A percentile compares a stretch with the other conserved stretches of the same genome.
Evolutionary conservation across 2,888 invertebrate genomes (phyloP).

Genomic region (Druceiella hillmani): DNA sequence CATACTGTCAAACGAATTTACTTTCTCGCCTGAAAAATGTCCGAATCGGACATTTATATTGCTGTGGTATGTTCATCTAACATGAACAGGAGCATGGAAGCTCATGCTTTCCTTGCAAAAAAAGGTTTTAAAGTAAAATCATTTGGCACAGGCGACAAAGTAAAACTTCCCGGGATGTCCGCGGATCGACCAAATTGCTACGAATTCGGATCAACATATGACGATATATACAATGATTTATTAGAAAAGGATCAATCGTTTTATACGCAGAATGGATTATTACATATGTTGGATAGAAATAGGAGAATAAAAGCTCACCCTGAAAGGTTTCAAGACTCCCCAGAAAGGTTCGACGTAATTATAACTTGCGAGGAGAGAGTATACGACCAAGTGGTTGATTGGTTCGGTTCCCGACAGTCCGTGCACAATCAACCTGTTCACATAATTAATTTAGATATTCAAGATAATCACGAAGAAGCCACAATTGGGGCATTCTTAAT

Average conservation of each 20-base stretch:
- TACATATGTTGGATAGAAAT: conserved; percentile 98
- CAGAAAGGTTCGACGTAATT: conserved; percentile 90
- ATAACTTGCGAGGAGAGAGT: conserved; percentile 98
- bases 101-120: conserved; percentile 94
- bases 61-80: conserved; percentile 99
- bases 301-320: conserved; percentile 90
- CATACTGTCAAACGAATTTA: too few relatives aligned
- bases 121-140: conserved; percentile 95
- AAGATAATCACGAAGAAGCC: conserved; percentile 99
- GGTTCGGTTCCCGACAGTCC: conserved; percentile 77
- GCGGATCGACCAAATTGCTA: conserved; percentile 95
- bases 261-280: conserved; percentile 96
- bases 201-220: conserved; percentile 93
- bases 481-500: conserved; percentile 98
- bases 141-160: conserved; percentile 91
- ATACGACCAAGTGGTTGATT: conserved; percentile 96
- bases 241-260: conserved; percentile 84
- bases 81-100: conserved; percentile 99
- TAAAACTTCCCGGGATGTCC: conserved; percentile 93
- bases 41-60: too few relatives aligned
- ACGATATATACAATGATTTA: conserved; percentile 92
- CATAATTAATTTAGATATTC: conserved; percentile 97
- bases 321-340: conserved; percentile 87
- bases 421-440: conserved; percentile 86
- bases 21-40: too few relatives aligned